Conservation (phyloP, 2,888 invertebrate genomes). For the Drosophila leonis region DNA sequence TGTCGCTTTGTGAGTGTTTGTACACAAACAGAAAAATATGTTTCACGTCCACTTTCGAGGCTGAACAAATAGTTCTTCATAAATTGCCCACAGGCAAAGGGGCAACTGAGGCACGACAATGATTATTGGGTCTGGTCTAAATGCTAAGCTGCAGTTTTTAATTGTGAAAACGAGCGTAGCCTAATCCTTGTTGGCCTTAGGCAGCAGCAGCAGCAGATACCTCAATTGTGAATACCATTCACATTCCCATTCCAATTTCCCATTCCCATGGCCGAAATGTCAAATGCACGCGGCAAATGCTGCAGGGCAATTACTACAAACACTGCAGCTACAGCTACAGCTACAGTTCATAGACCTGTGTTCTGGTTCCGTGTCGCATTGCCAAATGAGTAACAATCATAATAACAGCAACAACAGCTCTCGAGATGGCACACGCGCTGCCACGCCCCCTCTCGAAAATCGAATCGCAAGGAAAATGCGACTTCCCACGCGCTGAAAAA, state of each 20-base stretch:
- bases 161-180: conserved; percentile 69
- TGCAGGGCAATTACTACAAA: conserved; percentile 58
- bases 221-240: conserved; percentile 7
- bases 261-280: conserved; percentile 44
- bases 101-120: conserved; percentile 11
- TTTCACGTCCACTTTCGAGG: conserved; percentile 73
- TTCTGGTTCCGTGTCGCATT: conserved; percentile 24
- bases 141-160: conserved; percentile 65
- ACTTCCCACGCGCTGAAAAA: conserved; percentile 31
- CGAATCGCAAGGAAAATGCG: neutral
- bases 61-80: conserved; percentile 45
- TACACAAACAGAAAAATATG: conserved; percentile 69
- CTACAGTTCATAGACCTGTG: neutral
- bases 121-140: conserved; percentile 37
- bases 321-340: neutral
- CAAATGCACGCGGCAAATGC: conserved; percentile 66
- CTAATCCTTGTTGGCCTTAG: conserved; percentile 59
- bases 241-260: conserved; percentile 14
- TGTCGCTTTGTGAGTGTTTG: conserved; percentile 58
- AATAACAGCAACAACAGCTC: conserved; percentile 28
- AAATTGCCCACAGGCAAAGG: conserved; percentile 22
- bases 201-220: conserved; percentile 24
- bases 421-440: conserved; percentile 51
- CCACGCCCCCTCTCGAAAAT: conserved; percentile 54
- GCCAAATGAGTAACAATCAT: conserved; percentile 46